Evolutionary conservation across 1,140 invertebrate species (phyloP), one percentile per base, ranked within the genome.

Genomic region (Rhopalosiphum padi): DNA sequence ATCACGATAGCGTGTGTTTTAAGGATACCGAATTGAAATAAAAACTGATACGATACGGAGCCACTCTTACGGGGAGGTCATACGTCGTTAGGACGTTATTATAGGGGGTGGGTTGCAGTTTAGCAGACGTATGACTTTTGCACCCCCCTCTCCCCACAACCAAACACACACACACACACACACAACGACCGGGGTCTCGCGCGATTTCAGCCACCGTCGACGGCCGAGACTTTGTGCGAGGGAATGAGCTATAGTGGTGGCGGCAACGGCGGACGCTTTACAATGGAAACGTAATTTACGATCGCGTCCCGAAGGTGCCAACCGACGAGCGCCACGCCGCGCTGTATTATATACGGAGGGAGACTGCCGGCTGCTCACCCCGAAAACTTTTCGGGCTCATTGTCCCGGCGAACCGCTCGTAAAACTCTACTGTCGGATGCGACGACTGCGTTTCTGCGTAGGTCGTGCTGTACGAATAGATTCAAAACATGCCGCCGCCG

Each of bases 241-340:
- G 60, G n/a, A 77, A 77, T 77, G 60, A 77, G 60, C 30, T 3
- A n/a, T 77, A 18, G 87, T 88, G 30, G 48, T 25, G 90, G 55
- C 25, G 21, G 51, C 21, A 35, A 2, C 30, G 15, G 51, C 6
- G 30, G 23, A 37, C 90, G 55, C 37, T 30, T 90, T 46, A 91
- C 90, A 91, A 82, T 82, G 43, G 90, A 41, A 82, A 91, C 60
- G 30, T 91, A 91, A 91, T 91, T 91, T 82, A 91, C 90, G 60
- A 82, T 46, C 37, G 46, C n/a, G 43, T 91, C 90, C 90, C 90
- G 30, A 82, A 91, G 60, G 90, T 82, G 60, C 90, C 60, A 82
- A 91, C 90, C 43, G 60, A 30, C 43, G 83, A 25, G 25, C 43
- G 86, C 83, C 37, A 41, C 30, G n/a, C 15, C n/a, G 55, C 8